Base-by-base conservation (phyloP, 2,797 vertebrate species). In the Microctenopoma stevenorrisi region DNA sequence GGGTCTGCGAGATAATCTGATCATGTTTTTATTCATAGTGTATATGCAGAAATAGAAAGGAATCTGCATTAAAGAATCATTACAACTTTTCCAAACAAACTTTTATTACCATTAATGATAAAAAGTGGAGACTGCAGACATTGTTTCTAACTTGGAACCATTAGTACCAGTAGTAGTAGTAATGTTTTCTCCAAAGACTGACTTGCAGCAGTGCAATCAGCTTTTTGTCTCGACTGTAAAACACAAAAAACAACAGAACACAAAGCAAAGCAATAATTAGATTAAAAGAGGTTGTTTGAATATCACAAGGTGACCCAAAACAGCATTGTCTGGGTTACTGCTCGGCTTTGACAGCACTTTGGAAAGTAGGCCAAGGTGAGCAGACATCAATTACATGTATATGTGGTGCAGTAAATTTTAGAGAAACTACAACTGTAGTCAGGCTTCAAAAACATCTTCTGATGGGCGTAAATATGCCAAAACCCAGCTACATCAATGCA, bases 331-430 rank as follows among this genome's bases (percentile, higher is more conserved):
- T 73, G 61, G 68, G 25, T 30, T 33, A 42, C 79, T 75, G 76
- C 75, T 77, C 52, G 50, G 63, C 76, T 78, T 81, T 84, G 81
- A 88, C 72, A 84, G 88, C 78, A 74, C 76, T 80, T 70, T 64
- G 56, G 56, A 83, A 86, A 89, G 76, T 73, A 78, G 81, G 81
- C 64, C 84, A 82, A 84, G 74, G 71, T 65, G 71, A 85, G 72
- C 3, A 57, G 62, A 12, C 44, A 64, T 18, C 26, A 5, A 61
- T 55, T 47, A 64, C 54, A 60, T 57, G 51, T 56, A 22, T 22
- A 22, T 57, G 62, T 37, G 51, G 65, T 42, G 37, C 67, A 18
- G 40, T 43, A 50, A 63, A 74, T 25, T 48, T 0, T 30, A 2
- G 67, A 69, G 59, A 63, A 64, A 78, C 79, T 62, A 80, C 64